phyloP scores from a whole-genome alignment of 2,113 vertebrate genomes.

The Corydoras sp. region DNA sequence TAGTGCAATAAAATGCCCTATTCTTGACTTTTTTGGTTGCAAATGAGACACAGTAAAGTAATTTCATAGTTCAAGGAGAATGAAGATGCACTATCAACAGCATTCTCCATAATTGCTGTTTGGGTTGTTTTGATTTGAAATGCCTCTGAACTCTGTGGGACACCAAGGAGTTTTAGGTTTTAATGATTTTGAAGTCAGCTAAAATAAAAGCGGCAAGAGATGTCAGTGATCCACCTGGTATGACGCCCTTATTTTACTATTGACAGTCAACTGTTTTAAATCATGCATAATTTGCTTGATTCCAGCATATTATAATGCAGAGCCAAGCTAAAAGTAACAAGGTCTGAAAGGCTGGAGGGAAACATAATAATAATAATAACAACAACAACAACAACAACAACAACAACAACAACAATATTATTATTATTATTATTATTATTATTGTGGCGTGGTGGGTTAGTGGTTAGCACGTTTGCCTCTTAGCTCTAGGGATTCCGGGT shows the following conservation, averaged over 20 bases:
- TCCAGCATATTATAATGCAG: background rate
- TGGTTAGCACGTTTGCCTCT: no score
- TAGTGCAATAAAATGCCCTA: background rate
- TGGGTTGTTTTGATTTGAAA: background rate
- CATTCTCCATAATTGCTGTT: background rate
- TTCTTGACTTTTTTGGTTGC: background rate
- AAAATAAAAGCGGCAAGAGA: conserved; percentile 2
- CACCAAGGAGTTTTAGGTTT: background rate
- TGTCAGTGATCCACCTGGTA: no score
- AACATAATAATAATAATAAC: no score
- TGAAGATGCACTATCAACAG: background rate
- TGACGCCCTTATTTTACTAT: background rate
- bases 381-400: no score
- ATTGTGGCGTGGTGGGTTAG: no score
- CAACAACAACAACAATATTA: no score
- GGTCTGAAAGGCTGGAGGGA: background rate
- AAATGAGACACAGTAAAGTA: background rate
- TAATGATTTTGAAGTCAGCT: background rate
- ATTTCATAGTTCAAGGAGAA: background rate
- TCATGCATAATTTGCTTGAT: background rate
- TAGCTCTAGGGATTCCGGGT: no score
- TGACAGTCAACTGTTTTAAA: background rate
- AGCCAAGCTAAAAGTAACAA: background rate
- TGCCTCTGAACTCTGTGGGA: conserved; percentile 11
- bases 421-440: no score